Evolutionary conservation across 2,888 invertebrate species (phyloP).

Genomic region (Opisthograptis luteolata): DNA sequence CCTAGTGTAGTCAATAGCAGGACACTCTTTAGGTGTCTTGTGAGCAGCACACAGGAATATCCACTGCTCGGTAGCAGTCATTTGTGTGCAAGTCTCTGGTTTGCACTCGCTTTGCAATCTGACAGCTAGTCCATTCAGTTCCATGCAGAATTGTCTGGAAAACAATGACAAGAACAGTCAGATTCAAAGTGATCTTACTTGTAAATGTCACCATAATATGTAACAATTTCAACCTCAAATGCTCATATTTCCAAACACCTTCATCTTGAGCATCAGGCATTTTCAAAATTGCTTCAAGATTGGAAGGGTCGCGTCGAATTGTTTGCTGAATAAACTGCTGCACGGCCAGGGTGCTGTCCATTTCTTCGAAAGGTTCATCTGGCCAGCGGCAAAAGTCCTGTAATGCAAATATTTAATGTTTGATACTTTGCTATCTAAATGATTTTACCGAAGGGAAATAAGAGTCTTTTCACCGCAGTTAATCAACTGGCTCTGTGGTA

Average conservation of each 20-base stretch:
- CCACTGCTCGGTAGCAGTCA: conserved; percentile 99
- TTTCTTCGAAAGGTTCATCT: conserved; percentile 99
- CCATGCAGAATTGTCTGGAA: conserved; percentile 99
- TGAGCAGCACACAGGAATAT: conserved; percentile 99
- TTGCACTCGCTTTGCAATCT: conserved; percentile 98
- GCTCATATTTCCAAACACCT: conserved; percentile 99
- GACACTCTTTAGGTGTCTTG: conserved; percentile 99
- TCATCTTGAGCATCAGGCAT: conserved; percentile 99
- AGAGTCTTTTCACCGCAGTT: too few relatives aligned
- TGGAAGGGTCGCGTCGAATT: conserved; percentile 95
- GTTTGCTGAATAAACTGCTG: conserved; percentile 99
- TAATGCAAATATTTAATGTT: too few relatives aligned
- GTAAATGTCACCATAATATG: too few relatives aligned
- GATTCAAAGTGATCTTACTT: too few relatives aligned
- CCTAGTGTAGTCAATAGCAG: conserved; percentile 99
- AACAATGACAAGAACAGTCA: too few relatives aligned
- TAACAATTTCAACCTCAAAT: conserved; percentile 87
- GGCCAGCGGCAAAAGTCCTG: conserved; percentile 99
- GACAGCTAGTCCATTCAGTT: conserved; percentile 98
- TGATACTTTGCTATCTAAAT: too few relatives aligned
- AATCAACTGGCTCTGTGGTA: too few relatives aligned
- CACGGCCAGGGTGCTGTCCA: conserved; percentile 99
- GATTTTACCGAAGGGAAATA: too few relatives aligned
- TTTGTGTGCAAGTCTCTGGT: conserved; percentile 98
- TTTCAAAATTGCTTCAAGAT: conserved; percentile 96